Percentiles rank a stretch among this genome's conserved stretches.
These are phyloP conservation scores for Drosophila littoralis DNA, from an alignment of 1,140 invertebrate genomes.

Conservation along the genomic window DNA sequence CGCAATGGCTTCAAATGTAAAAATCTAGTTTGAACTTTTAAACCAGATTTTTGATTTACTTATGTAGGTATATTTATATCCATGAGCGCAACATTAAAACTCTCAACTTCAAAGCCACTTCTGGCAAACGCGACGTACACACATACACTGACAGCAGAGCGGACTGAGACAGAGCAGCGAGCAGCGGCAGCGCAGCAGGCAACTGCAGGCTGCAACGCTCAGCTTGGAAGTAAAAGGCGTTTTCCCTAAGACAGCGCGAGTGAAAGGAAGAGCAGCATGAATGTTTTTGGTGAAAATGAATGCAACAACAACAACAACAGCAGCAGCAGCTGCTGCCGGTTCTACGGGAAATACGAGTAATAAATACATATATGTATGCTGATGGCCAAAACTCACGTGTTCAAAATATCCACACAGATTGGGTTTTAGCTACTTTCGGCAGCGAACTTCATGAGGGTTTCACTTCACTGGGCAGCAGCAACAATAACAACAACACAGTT, in stretches of 20 bases:
- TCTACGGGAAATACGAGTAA: constrained; percentile 38
- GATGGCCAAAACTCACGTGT: constrained; percentile 63
- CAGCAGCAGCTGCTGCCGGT: too few relatives aligned
- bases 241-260: constrained; percentile 59
- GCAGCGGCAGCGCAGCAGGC: constrained; percentile 25
- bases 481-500: constrained; percentile 34
- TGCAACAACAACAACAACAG: constrained; percentile 6
- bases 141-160: constrained; percentile 41
- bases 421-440: constrained; percentile 27
- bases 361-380: constrained; percentile 37
- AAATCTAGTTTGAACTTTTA: constrained; percentile 61
- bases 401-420: constrained; percentile 38
- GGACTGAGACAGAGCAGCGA: constrained; percentile 25
- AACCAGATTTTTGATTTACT: constrained; percentile 39
- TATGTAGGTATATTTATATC: constrained; percentile 59
- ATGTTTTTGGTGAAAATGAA: constrained; percentile 39
- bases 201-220: constrained; percentile 35
- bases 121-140: constrained; percentile 52
- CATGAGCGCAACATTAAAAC: constrained; percentile 60
- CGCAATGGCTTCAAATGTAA: constrained; percentile 18
- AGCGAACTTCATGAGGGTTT: constrained; percentile 43
- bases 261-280: constrained; percentile 61
- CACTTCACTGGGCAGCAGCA: constrained; percentile 51
- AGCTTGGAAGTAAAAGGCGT: constrained; percentile 72
- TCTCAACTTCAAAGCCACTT: constrained; percentile 53